A percentile compares a stretch with the other conserved stretches of the same genome.
Conservation (phyloP, 2,888 invertebrate genomes). For the Athripsodes cinereus region DNA sequence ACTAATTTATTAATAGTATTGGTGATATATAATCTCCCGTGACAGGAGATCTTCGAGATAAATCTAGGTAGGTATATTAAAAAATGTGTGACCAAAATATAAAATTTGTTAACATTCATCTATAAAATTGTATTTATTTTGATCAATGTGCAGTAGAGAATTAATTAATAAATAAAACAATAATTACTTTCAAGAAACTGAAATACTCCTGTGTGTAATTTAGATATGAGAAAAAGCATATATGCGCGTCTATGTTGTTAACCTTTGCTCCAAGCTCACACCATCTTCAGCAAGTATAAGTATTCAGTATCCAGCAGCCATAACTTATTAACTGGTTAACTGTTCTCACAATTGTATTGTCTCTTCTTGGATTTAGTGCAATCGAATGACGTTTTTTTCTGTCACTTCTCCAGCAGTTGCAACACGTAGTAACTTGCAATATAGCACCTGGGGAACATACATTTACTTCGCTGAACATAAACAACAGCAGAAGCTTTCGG, state of each 20-base stretch:
- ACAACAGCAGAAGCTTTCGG: not conserved
- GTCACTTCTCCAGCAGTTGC: not conserved
- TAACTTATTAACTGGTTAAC: not conserved
- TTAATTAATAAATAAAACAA: too few relatives aligned
- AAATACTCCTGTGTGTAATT: too few relatives aligned
- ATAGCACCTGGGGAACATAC: not conserved
- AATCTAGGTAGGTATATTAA: too few relatives aligned
- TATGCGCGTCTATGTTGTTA: not conserved
- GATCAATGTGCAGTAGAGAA: too few relatives aligned
- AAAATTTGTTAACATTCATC: too few relatives aligned
- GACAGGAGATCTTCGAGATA: too few relatives aligned
- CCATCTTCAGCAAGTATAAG: not conserved
- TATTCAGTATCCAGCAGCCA: not conserved
- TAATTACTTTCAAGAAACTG: too few relatives aligned
- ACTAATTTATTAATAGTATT: too few relatives aligned
- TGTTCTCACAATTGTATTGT: slow-evolving; percentile 1
- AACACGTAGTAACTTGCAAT: not conserved
- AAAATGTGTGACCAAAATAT: too few relatives aligned
- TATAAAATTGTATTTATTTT: too few relatives aligned
- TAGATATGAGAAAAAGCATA: too few relatives aligned
- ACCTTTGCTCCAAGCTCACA: not conserved
- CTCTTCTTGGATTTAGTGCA: not conserved
- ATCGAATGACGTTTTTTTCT: not conserved
- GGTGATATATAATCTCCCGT: too few relatives aligned
- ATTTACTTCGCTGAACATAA: not conserved